Evolutionary conservation across 1,140 invertebrate genomes (phyloP), one percentile per base, ranked within the genome.

Genomic region (Macrobrachium rosenbergii): DNA sequence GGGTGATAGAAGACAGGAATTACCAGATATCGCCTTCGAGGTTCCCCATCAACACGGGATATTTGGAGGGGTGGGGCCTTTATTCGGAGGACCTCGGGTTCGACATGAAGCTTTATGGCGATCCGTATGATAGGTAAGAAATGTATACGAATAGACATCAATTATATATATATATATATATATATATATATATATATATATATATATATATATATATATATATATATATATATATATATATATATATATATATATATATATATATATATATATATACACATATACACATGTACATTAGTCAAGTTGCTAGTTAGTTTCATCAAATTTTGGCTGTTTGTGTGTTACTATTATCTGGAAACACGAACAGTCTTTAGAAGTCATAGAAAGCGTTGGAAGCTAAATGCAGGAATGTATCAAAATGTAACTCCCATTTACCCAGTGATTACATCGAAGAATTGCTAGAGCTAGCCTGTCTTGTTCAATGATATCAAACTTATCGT

Each of bases 31-130:
- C 90, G 23, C 92, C 92, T 43, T 92, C 92, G 63, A 90, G 91
- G 77, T 92, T 92, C 82, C 92, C 92, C n/a, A 91, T 92, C 52
- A 91, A 92, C 87, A 92, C 92, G 2, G 92, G 91, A 2, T 93
- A 91, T 79, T 84, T 88, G 16, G 92, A 93, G 91, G 92, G 92
- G 6, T 93, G 92, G 92, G 92, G 88, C 5, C 80, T 93, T 45
- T 93, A 93, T 84, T 88, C 91, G 12, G 92, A 93, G 88, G 91
- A 90, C 76, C 90, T 93, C 2, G 92, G 92, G 14, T 91, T 92
- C 89, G 92, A 93, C 80, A 83, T 92, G 88, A 92, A 91, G 11
- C 82, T 93, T 0, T 92, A 91, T 78, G 81, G 85, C 11, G 89
- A 91, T 82, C 91, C 90, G 12, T 91, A 91, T 21, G 88, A 91